Conservation (phyloP, 2,888 invertebrate genomes). For the Dolichomitus sp. region DNA sequence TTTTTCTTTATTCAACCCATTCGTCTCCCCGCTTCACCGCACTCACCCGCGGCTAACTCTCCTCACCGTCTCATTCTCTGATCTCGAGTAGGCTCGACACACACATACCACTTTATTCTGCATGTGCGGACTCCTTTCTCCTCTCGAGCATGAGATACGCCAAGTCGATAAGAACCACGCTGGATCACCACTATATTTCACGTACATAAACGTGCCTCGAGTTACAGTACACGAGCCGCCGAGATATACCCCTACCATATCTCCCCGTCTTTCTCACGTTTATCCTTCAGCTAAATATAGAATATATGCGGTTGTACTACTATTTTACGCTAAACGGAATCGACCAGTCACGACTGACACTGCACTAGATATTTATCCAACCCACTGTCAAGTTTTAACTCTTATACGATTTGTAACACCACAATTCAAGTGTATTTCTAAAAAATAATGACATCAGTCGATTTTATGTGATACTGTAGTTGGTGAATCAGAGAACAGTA, state of each 20-base stretch:
- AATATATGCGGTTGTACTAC: conserved; percentile 55
- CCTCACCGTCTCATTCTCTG: conserved; percentile 55
- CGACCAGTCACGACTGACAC: conserved; percentile 13
- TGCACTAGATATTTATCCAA: not conserved
- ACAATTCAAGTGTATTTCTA: not conserved
- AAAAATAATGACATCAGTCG: not conserved
- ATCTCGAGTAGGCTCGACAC: conserved; percentile 38
- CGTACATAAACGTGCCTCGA: conserved; percentile 60
- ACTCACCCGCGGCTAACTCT: conserved; percentile 35
- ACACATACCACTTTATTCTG: not conserved
- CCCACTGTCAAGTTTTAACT: not conserved
- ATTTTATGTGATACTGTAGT: no score
- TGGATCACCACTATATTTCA: conserved; percentile 62
- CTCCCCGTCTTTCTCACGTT: conserved; percentile 61
- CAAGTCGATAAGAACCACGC: conserved; percentile 70
- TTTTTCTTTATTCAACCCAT: conserved; percentile 82
- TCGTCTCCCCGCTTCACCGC: conserved; percentile 60
- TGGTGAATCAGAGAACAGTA: no score
- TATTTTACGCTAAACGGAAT: conserved; percentile 59
- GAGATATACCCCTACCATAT: conserved; percentile 15
- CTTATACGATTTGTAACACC: not conserved
- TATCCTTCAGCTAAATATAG: conserved; percentile 72
- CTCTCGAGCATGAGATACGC: conserved; percentile 69
- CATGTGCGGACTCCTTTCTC: conserved; percentile 62
- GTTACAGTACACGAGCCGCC: conserved; percentile 34